Evolutionary conservation across 2,797 vertebrate species (phyloP), one percentile per base, ranked within the genome.

Genomic region (Neosalanx taihuensis): DNA sequence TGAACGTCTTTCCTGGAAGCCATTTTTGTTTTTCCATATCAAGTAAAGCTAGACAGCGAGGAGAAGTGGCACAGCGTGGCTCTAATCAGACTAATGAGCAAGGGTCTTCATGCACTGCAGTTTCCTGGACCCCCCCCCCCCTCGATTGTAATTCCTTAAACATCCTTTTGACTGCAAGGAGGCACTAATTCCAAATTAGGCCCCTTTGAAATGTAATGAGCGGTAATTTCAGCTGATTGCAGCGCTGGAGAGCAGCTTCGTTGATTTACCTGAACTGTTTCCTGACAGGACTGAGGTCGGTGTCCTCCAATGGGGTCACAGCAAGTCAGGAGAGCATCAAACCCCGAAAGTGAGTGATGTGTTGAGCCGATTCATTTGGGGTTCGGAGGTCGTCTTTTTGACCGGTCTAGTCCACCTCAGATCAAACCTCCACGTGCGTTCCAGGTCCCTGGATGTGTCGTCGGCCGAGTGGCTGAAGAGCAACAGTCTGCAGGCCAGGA

Each of bases 381-480:
- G 12, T 2, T 46, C 13, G 10, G 2, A 35, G 41, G 41, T 17
- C 23, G 56, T 5, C 6, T 2, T 23, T 58, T 58, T 6, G 56
- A 58, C 18, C 1, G n/a, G 56, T 58, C 35, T 46, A 13, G 12
- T 13, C 2, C 2, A n/a, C 7, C 41, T 46, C 10, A 46, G 9
- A 46, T 46, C 12, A 46, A 13, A 46, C 9, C 10, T 2, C 0
- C 35, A 13, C 13, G 26, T 29, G 10, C 58, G 73, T 84, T 76
- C 71, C 70, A 94, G 93, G 72, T 84, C 71, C 78, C 73, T 85
- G 68, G 89, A 81, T 65, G 72, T 64, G 0, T 84, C 91, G 75
- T 91, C 93, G 0, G 81, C 82, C 78, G 37, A 76, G 41, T 95
- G 93, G 94, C 88, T 95, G n/a, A 90, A 87, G 81, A 89, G 65